These are phyloP conservation scores for Zaprionus ornatus DNA, from an alignment of 1,140 invertebrate genomes.

Conservation along the genomic window DNA sequence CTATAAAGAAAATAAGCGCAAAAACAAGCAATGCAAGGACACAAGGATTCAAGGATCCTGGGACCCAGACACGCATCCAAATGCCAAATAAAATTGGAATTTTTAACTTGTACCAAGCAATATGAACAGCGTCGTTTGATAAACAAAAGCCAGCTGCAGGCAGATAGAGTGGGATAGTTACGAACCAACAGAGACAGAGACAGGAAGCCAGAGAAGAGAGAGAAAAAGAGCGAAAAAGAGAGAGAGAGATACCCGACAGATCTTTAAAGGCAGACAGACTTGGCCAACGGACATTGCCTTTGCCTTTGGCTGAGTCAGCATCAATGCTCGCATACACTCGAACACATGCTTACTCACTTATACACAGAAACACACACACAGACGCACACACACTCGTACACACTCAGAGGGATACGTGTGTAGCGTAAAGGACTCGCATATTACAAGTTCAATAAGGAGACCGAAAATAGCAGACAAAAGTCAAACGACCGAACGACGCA, in stretches of 20 bases:
- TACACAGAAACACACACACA: background rate
- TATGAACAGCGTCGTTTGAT: constrained; percentile 52
- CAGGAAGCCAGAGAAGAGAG: background rate
- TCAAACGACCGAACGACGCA: constrained; percentile 12
- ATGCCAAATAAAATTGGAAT: constrained; percentile 53
- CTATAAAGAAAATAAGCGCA: background rate
- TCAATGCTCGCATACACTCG: background rate
- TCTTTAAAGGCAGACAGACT: background rate
- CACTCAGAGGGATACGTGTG: background rate
- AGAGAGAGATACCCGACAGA: background rate
- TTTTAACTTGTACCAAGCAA: constrained; percentile 53
- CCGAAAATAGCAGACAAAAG: constrained; percentile 14
- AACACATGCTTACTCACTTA: background rate
- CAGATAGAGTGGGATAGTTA: constrained; percentile 2
- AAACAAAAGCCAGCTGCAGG: constrained; percentile 47
- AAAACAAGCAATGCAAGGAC: constrained; percentile 14
- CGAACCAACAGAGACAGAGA: background rate
- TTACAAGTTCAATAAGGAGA: constrained; percentile 48
- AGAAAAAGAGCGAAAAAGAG: background rate
- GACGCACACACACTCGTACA: background rate
- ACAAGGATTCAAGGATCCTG: constrained; percentile 2
- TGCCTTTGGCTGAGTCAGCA: constrained; percentile 38
- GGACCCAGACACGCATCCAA: constrained; percentile 28
- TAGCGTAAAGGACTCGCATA: constrained; percentile 40
- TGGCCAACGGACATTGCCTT: constrained; percentile 9